Conservation (phyloP, 2,113 vertebrate genomes). For the Pomatorhinus ruficollis region DNA sequence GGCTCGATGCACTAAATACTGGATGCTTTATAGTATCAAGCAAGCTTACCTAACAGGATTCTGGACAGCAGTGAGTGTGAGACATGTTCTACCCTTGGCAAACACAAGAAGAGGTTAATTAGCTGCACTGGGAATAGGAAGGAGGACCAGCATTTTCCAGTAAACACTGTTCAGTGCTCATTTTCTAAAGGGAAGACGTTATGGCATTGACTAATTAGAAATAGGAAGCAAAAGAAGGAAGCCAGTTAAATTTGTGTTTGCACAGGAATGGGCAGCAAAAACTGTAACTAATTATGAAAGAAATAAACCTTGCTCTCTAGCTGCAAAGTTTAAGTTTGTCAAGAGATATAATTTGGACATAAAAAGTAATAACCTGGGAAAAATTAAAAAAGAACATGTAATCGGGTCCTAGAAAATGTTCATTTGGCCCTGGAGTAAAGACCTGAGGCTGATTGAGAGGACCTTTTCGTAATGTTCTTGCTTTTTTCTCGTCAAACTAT, state of each 20-base stretch:
- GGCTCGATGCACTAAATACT: neutral
- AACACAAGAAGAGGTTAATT: neutral
- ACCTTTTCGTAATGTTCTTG: neutral
- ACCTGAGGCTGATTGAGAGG: neutral
- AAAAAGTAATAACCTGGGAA: neutral
- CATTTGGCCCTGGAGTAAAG: neutral
- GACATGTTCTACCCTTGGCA: neutral
- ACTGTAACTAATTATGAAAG: neutral
- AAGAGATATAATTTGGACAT: neutral
- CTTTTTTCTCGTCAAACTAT: neutral
- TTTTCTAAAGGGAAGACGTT: neutral
- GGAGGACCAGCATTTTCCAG: neutral
- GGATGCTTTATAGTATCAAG: neutral
- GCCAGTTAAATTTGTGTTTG: neutral
- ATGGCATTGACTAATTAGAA: neutral
- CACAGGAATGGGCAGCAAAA: neutral
- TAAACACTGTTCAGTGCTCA: neutral
- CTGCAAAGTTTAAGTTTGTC: neutral
- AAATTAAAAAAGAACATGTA: neutral
- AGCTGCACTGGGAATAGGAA: neutral
- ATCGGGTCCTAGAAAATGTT: neutral
- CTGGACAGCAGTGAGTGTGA: neutral
- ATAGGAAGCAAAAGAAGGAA: constrained; percentile 26
- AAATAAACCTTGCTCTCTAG: neutral
- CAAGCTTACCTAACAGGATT: neutral